Percentiles rank a stretch among this genome's conserved stretches.
phyloP scores from a whole-genome alignment of 1,140 invertebrate species.

The Drosophila varians region DNA sequence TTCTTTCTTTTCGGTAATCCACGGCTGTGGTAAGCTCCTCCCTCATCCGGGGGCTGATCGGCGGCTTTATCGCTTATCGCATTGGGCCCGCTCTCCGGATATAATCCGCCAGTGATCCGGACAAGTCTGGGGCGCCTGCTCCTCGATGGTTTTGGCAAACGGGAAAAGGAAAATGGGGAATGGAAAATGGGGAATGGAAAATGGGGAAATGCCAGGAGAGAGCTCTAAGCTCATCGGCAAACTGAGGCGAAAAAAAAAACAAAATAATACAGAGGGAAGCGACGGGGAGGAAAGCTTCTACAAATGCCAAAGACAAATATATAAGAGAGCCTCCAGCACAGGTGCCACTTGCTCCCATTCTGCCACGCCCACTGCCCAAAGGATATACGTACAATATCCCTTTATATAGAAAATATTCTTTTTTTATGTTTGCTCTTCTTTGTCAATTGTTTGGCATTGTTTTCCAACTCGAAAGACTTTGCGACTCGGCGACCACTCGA shows the following conservation, averaged over 20 bases:
- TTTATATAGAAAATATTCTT: neutral
- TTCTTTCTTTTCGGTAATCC: constrained; percentile 16
- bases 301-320: constrained; percentile 72
- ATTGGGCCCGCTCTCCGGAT: constrained; percentile 7
- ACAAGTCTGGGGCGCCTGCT: constrained; percentile 15
- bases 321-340: constrained; percentile 32
- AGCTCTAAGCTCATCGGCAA: constrained; percentile 41
- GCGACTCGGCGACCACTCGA: constrained; percentile 58
- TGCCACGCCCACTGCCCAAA: constrained; percentile 9
- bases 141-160: neutral
- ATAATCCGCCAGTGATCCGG: constrained; percentile 28
- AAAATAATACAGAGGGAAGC: constrained; percentile 2
- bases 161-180: neutral
- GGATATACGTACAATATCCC: neutral
- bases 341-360: constrained; percentile 67
- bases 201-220: neutral
- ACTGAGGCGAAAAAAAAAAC: constrained; percentile 7
- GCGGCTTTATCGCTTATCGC: constrained; percentile 43
- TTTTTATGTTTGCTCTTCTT: constrained; percentile 15
- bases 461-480: constrained; percentile 54
- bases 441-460: constrained; percentile 70
- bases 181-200: neutral
- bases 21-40: constrained; percentile 22
- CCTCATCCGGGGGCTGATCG: constrained; percentile 41
- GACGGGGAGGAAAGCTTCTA: constrained; percentile 23